phyloP scores from a whole-genome alignment of 2,113 vertebrate species.

The Neotragus pygmaeus region DNA sequence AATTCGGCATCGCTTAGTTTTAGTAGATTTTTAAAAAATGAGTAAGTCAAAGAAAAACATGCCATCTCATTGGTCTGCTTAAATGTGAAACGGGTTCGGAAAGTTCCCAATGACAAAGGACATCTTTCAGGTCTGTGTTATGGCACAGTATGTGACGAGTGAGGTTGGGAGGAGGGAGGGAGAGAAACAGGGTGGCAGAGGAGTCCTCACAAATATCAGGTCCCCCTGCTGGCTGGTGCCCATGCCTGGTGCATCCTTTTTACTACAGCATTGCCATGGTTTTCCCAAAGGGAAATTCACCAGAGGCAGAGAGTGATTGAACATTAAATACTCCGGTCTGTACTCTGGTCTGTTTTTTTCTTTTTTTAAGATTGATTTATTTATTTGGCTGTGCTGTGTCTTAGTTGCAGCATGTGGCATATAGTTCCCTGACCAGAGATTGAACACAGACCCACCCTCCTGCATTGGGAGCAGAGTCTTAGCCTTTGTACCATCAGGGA shows the following conservation, averaged over 20 bases:
- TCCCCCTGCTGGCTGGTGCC: no score
- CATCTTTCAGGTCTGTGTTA: neutral
- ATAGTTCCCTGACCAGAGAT: neutral
- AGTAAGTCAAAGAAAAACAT: neutral
- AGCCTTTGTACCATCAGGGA: neutral
- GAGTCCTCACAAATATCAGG: neutral
- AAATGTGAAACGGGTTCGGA: neutral
- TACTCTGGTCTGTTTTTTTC: neutral
- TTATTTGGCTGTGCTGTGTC: neutral
- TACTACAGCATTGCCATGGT: neutral
- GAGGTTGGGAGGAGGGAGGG: no score
- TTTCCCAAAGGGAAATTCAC: neutral
- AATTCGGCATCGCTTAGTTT: neutral
- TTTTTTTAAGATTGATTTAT: neutral
- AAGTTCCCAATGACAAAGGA: neutral
- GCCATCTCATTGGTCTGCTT: neutral
- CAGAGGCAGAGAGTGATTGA: neutral
- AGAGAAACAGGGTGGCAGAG: neutral
- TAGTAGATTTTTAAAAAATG: neutral
- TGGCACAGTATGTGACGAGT: rapidly evolving
- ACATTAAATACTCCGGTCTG: neutral
- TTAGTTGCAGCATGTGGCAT: neutral
- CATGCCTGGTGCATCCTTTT: neutral
- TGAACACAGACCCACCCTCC: neutral
- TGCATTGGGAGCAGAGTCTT: neutral